A percentile compares a stretch with the other conserved stretches of the same genome.
These are phyloP conservation scores for Callospermophilus lateralis DNA, from an alignment of 2,113 vertebrate genomes.

Conservation along the genomic window DNA sequence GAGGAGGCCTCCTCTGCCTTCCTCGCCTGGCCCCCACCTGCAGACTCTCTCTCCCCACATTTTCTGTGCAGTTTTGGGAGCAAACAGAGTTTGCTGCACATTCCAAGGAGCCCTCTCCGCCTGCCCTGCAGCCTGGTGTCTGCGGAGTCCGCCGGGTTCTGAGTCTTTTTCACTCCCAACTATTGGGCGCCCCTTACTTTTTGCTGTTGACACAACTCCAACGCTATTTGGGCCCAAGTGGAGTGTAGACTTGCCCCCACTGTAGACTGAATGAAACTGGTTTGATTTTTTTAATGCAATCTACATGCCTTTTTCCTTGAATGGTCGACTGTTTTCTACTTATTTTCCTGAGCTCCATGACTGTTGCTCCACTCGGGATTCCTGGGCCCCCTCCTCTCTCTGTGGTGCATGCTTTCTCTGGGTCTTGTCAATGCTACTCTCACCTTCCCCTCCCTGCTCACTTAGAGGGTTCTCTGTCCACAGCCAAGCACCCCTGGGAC, in stretches of 20 bases:
- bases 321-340: not conserved
- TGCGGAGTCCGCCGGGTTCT: accelerated
- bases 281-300: not conserved
- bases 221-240: not conserved
- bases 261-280: not conserved
- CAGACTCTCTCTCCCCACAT: not conserved
- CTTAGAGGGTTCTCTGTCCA: not conserved
- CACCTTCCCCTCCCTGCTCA: too few species aligned
- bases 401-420: not conserved
- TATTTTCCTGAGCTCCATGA: not conserved
- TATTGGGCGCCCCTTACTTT: not conserved
- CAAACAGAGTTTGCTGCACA: accelerated
- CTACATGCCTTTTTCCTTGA: not conserved
- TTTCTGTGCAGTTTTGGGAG: not conserved
- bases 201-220: not conserved
- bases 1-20: too few species aligned
- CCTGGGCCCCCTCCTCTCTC: not conserved
- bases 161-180: not conserved
- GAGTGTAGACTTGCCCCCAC: accelerated
- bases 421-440: accelerated
- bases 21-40: too few species aligned
- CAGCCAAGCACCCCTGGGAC: not conserved
- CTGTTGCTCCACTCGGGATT: not conserved
- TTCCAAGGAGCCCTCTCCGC: accelerated
- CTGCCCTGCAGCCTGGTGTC: too few species aligned